phyloP scores from a whole-genome alignment of 2,797 vertebrate species.

The Neosilurus hyrtlii region DNA sequence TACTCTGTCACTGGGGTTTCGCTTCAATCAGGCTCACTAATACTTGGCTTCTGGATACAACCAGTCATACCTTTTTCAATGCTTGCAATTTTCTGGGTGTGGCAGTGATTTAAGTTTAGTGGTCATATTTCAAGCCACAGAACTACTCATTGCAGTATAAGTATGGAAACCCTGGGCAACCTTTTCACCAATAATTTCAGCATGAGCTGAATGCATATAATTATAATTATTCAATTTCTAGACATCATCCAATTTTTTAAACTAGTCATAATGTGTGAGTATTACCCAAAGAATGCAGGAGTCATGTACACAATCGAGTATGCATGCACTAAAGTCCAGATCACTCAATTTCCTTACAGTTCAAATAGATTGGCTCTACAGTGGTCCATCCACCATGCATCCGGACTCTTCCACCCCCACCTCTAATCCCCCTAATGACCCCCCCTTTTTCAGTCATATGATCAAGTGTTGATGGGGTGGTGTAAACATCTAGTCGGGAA shows the following conservation, averaged over 20 bases:
- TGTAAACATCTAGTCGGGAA: conserved; percentile 53
- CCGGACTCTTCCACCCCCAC: background rate
- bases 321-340: conserved; percentile 14
- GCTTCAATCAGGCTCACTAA: conserved; percentile 27
- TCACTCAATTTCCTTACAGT: conserved; percentile 21
- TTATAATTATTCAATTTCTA: background rate
- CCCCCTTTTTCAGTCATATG: conserved; percentile 45
- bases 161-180: background rate
- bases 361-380: conserved; percentile 15
- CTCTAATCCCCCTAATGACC: background rate
- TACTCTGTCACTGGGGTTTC: conserved; percentile 37
- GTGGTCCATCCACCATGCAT: conserved; percentile 18
- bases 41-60: conserved; percentile 33
- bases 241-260: background rate
- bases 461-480: conserved; percentile 54
- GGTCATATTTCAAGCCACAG: conserved; percentile 6
- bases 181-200: conserved; percentile 9
- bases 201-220: background rate
- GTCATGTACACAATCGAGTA: background rate
- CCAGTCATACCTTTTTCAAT: conserved; percentile 31
- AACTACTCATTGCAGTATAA: background rate
- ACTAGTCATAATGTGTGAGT: background rate
- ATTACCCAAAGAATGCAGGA: conserved; percentile 24
- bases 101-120: conserved; percentile 36
- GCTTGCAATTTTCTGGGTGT: conserved; percentile 43